phyloP scores from a whole-genome alignment of 2,113 vertebrate species.

The Bujurquina vittata region DNA sequence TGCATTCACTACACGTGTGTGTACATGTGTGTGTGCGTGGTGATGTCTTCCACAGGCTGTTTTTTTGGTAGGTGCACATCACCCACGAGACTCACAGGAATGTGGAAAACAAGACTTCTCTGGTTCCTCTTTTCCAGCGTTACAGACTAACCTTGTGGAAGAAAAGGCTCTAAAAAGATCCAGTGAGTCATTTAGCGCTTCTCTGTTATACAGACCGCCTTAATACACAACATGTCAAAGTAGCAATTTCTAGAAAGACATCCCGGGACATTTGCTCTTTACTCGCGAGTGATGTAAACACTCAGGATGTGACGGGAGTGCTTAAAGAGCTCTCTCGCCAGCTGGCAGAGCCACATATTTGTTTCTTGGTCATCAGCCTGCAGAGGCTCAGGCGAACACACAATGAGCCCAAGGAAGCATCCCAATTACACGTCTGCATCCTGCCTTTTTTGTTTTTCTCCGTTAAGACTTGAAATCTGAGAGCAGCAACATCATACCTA shows the following conservation, averaged over 20 bases:
- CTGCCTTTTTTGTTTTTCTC: not conserved
- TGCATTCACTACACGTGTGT: not conserved
- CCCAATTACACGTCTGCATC: constrained; percentile 1
- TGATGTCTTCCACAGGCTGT: constrained; percentile 29
- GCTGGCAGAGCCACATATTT: constrained; percentile 24
- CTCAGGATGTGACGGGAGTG: too few species aligned
- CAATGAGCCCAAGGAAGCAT: constrained; percentile 32
- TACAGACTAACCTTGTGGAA: not conserved
- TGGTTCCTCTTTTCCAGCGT: not conserved
- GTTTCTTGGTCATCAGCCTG: constrained; percentile 23
- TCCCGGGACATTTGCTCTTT: not conserved
- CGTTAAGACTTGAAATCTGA: not conserved
- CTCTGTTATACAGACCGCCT: not conserved
- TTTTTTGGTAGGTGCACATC: constrained; percentile 27
- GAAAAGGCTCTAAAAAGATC: not conserved
- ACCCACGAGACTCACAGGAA: constrained; percentile 50
- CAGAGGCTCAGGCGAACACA: constrained; percentile 15
- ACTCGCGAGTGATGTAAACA: not conserved
- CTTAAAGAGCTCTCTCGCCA: too few species aligned
- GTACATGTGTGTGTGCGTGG: too few species aligned
- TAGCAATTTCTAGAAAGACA: not conserved
- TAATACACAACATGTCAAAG: not conserved
- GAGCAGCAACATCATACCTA: not conserved
- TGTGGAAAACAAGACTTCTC: constrained; percentile 45
- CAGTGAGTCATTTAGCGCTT: constrained; percentile 8